Evolutionary conservation across 1,140 invertebrate genomes (phyloP), one percentile per base, ranked within the genome.

Genomic region (Copidosoma floridanum): DNA sequence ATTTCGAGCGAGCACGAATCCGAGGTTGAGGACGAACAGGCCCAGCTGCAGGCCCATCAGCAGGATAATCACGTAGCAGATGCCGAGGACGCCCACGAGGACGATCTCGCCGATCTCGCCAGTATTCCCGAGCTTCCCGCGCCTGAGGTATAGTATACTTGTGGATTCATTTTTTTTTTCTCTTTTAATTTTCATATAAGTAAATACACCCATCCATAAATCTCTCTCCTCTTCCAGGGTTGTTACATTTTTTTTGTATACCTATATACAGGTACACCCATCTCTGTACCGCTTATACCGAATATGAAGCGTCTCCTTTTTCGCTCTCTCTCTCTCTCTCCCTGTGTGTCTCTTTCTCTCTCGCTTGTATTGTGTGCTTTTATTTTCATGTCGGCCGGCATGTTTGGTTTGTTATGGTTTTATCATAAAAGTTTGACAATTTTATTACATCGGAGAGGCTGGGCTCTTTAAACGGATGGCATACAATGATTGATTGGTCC

Each of bases 1-100:
- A 79, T 80, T 57, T 80, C 77, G 24, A 79, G 77, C 58, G 77
- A 81, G 47, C 71, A 76, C 50, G 76, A 80, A 1, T 78, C 76
- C 14, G 78, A 80, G 2, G 65, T 72, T 20, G 79, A 81, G 18
- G 79, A 78, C 44, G 75, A 72, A 26, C 69, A 78, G 46, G 68
- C 68, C 67, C 73, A 71, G 37, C 68, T 69, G 1, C 74, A 74
- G 47, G 6, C 29, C 12, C 68, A 55, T 27, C 76, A 78, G 37
- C 72, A 69, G 41, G 62, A 46, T 47, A 78, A 79, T 26, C 77
- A 79, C 46, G 67, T 74, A 24, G 65, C 66, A 24, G 57, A 66
- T 21, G 71, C 50, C 52, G 73, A 73, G 37, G 72, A 75, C 18
- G 66, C 29, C 29, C 6, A 32, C 6, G 76, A 76, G 35, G 74